Evolutionary conservation across 1,140 invertebrate species (phyloP), one percentile per base, ranked within the genome.

Genomic region (Eubasilissa regina): DNA sequence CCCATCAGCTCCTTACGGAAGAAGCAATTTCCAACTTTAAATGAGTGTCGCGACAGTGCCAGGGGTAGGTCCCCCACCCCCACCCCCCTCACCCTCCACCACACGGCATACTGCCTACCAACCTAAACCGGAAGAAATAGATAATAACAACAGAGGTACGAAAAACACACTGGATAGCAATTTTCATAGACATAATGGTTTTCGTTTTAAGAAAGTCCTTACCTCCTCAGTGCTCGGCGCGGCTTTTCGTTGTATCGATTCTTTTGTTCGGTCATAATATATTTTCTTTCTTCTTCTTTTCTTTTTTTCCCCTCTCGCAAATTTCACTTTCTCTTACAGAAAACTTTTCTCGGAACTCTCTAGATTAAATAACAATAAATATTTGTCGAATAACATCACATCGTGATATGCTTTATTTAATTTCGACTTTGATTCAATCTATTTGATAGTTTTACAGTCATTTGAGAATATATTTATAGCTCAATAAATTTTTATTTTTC

Each of bases 1-100:
- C 80, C 80, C 80, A 82, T 82, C 80, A 82, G 80, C 64, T 77
- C 78, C 80, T 82, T 73, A 76, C 74, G 75, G 78, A 80, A 82
- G 78, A 82, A 82, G 78, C 81, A 82, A 82, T 82, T 82, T 82
- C 81, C 78, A 82, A 82, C 70, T 82, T 82, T 82, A 82, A 82
- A 82, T 82, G 81, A 80, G 74, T 82, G 80, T 82, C 80, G 80
- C 80, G 75, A 80, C 81, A 80, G 80, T 70, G 45, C 66, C 66
- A 48, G 45, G 66, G 43, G 43, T 12, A 12, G 45, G 7, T 35
- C 62, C 70, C n/a, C 13, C 0, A 25, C 43, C 66, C 64, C 45
- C 44, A 17, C 53, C 21, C 3, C 13, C 13, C 35, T 25, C 7
- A 13, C 51, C 51, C n/a, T 12, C 48, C n/a, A 13, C 48, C 10